phyloP scores from a whole-genome alignment of 2,113 vertebrate genomes.

The Austrofundulus limnaeus region DNA sequence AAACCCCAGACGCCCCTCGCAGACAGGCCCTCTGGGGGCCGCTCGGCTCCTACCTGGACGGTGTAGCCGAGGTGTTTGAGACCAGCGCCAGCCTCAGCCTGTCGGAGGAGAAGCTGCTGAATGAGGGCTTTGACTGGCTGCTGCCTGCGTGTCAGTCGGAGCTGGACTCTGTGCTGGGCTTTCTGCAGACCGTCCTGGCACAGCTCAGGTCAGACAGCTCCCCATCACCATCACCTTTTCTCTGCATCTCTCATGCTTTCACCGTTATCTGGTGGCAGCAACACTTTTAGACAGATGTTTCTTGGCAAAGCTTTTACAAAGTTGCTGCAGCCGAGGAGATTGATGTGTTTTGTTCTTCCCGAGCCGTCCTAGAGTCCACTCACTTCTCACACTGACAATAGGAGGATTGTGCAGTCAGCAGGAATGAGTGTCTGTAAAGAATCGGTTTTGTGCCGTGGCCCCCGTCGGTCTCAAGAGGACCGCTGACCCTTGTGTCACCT shows the following conservation, averaged over 20 bases:
- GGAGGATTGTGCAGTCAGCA: conserved; percentile 59
- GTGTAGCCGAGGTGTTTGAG: conserved; percentile 92
- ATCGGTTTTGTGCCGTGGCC: conserved; percentile 51
- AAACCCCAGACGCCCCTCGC: conserved; percentile 83
- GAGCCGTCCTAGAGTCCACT: conserved; percentile 32
- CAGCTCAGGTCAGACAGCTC: conserved; percentile 84
- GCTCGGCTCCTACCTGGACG: conserved; percentile 89
- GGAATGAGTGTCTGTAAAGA: conserved; percentile 46
- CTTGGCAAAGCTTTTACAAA: conserved; percentile 41
- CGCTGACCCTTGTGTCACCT: conserved; percentile 58
- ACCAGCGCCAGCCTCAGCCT: conserved; percentile 84
- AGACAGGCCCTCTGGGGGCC: conserved; percentile 88
- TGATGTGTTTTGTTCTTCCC: conserved; percentile 29
- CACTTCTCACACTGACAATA: conserved; percentile 56
- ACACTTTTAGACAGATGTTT: conserved; percentile 20
- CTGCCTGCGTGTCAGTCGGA: conserved; percentile 90
- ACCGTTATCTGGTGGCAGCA: conserved; percentile 11
- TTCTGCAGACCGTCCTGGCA: conserved; percentile 86
- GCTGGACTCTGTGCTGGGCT: conserved; percentile 84
- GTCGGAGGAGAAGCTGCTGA: conserved; percentile 92
- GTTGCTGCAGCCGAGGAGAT: conserved; percentile 26
- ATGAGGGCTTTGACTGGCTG: conserved; percentile 92
- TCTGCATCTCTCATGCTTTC: conserved; percentile 9
- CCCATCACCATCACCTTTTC: not conserved
- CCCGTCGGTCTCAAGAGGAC: conserved; percentile 54